phyloP scores from a whole-genome alignment of 2,888 invertebrate species.

The Pachliopta kotzebuea region DNA sequence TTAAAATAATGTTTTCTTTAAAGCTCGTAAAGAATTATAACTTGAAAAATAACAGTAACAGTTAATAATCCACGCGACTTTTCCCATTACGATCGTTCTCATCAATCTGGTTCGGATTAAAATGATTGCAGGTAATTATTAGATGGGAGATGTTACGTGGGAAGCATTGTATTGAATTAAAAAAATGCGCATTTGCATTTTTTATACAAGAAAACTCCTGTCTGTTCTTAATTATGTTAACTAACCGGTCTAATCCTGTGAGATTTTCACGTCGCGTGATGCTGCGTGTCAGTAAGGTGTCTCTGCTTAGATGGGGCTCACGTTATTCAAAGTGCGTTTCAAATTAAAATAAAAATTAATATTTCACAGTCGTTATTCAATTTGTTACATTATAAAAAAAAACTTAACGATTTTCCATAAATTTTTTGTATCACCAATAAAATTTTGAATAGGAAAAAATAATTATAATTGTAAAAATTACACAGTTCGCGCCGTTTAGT shows the following conservation, averaged over 20 bases:
- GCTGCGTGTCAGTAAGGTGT: constrained; percentile 19
- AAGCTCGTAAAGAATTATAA: not conserved
- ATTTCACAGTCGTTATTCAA: not conserved
- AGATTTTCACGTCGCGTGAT: constrained; percentile 41
- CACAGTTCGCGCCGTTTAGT: constrained; percentile 1
- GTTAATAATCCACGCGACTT: not conserved
- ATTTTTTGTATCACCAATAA: not conserved
- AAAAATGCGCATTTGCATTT: constrained; percentile 33
- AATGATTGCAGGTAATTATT: constrained; percentile 20
- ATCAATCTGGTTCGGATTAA: constrained; percentile 9
- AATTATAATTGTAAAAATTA: constrained; percentile 2
- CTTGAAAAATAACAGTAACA: not conserved
- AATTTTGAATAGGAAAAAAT: not conserved
- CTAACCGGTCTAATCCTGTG: constrained; percentile 46
- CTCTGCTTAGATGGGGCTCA: constrained; percentile 52
- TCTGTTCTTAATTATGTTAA: constrained; percentile 42
- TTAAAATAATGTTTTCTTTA: not conserved
- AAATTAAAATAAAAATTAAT: not conserved
- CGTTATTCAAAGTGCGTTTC: constrained; percentile 56
- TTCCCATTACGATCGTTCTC: constrained; percentile 11
- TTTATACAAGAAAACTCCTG: constrained; percentile 36
- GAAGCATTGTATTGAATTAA: constrained; percentile 41
- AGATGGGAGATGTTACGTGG: constrained; percentile 30
- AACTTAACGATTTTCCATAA: not conserved
- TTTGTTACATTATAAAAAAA: constrained; percentile 29